Conservation (phyloP, 2,888 invertebrate genomes). For the Molanna angustata region DNA sequence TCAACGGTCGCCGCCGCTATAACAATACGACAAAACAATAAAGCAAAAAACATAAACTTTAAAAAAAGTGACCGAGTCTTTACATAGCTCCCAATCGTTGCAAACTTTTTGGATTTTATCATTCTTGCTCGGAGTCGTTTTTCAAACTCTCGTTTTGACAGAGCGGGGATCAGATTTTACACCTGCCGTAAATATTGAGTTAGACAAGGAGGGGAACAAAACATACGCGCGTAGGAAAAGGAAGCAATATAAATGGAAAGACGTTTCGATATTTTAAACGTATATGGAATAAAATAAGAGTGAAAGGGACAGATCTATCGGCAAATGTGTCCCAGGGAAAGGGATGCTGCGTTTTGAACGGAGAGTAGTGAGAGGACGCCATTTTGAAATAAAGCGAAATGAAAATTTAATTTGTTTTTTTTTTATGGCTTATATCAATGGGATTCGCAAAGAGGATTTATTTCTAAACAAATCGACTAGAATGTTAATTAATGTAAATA, state of each 20-base stretch:
- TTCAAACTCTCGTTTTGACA: background rate
- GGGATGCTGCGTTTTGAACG: background rate
- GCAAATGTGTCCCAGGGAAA: background rate
- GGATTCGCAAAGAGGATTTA: too few species aligned
- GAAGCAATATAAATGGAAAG: conserved; percentile 7
- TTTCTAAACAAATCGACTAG: too few species aligned
- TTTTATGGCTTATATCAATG: too few species aligned
- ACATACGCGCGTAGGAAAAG: background rate
- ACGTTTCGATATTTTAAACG: conserved; percentile 2
- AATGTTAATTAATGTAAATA: too few species aligned
- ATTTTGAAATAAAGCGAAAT: conserved; percentile 7
- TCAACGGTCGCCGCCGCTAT: conserved; percentile 1
- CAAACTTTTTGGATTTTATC: too few species aligned
- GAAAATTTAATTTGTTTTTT: too few species aligned
- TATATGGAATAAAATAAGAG: background rate
- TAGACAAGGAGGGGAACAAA: conserved; percentile 13
- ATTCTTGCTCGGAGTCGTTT: too few species aligned
- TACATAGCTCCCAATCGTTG: too few species aligned
- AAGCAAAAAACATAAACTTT: background rate
- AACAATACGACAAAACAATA: too few species aligned
- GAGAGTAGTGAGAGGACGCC: conserved; percentile 8
- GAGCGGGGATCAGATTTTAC: conserved; percentile 15
- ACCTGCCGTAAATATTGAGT: conserved; percentile 26
- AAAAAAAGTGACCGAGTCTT: background rate
- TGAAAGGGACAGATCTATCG: background rate